Evolutionary conservation across 2,888 invertebrate genomes (phyloP).

Genomic region (Drosophila mayaguana): DNA sequence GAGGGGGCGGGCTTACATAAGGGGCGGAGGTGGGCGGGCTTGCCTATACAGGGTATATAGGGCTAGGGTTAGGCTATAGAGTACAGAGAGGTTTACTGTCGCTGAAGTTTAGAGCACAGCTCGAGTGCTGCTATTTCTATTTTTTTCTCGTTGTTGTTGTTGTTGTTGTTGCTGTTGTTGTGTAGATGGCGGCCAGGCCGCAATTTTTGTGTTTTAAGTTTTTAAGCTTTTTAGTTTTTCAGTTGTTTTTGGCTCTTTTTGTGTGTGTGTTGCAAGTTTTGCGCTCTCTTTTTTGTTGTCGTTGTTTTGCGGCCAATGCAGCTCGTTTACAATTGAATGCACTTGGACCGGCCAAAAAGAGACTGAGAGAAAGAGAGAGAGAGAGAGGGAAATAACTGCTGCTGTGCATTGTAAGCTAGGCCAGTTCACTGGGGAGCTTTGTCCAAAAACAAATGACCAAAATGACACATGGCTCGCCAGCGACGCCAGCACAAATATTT

Average conservation of each 20-base stretch:
- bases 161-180: slow-evolving; percentile 16
- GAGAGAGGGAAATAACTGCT: not conserved
- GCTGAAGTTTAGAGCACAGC: slow-evolving; percentile 71
- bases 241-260: not conserved
- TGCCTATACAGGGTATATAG: not conserved
- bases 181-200: slow-evolving; percentile 62
- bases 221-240: slow-evolving; percentile 65
- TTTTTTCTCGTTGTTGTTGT: slow-evolving; percentile 2
- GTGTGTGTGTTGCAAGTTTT: slow-evolving; percentile 15
- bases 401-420: slow-evolving; percentile 26
- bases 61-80: not conserved
- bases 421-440: slow-evolving; percentile 56
- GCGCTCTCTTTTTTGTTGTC: slow-evolving; percentile 30
- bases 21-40: no score
- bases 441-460: slow-evolving; percentile 73
- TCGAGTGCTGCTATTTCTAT: slow-evolving; percentile 58
- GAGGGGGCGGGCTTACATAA: slow-evolving; percentile 45
- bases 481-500: slow-evolving; percentile 51
- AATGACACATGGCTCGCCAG: slow-evolving; percentile 68
- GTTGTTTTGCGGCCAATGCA: slow-evolving; percentile 69
- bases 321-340: slow-evolving; percentile 73
- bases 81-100: slow-evolving; percentile 56
- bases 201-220: slow-evolving; percentile 79
- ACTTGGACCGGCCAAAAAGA: slow-evolving; percentile 27
- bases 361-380: not conserved